A percentile compares a stretch with the other conserved stretches of the same genome.
Evolutionary conservation across 2,113 vertebrate genomes (phyloP).

Genomic region (Macquaria ambigua): DNA sequence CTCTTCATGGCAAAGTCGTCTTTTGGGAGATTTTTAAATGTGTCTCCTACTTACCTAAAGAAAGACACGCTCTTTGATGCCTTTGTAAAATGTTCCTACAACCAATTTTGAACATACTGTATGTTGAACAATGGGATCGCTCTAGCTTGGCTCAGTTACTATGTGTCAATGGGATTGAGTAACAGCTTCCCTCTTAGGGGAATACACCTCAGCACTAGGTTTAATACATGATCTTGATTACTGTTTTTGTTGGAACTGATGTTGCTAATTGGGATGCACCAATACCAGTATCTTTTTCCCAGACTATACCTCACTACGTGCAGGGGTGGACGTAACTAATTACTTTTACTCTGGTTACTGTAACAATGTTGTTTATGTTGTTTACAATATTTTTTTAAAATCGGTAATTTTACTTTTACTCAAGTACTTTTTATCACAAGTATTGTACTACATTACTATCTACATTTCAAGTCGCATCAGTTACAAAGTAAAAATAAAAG

Average conservation of each 20-base stretch:
- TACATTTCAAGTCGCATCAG: too few relatives aligned
- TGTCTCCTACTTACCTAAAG: not conserved
- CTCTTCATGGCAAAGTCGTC: too few relatives aligned
- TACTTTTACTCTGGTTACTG: too few relatives aligned
- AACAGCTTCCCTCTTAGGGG: not conserved
- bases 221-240: not conserved
- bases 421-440: too few relatives aligned
- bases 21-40: not conserved
- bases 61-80: not conserved
- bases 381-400: too few relatives aligned
- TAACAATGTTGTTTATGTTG: too few relatives aligned
- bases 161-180: not conserved
- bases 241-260: not conserved
- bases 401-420: too few relatives aligned
- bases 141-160: not conserved
- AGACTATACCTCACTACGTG: not conserved
- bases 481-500: too few relatives aligned
- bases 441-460: too few relatives aligned
- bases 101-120: too few relatives aligned
- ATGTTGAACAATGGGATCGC: not conserved
- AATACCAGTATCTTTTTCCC: not conserved
- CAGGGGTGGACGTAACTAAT: too few relatives aligned
- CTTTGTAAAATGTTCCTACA: not conserved
- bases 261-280: not conserved
- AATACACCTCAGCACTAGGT: not conserved